Conservation (phyloP, 2,888 invertebrate species). For the Erpobdella octoculata region DNA sequence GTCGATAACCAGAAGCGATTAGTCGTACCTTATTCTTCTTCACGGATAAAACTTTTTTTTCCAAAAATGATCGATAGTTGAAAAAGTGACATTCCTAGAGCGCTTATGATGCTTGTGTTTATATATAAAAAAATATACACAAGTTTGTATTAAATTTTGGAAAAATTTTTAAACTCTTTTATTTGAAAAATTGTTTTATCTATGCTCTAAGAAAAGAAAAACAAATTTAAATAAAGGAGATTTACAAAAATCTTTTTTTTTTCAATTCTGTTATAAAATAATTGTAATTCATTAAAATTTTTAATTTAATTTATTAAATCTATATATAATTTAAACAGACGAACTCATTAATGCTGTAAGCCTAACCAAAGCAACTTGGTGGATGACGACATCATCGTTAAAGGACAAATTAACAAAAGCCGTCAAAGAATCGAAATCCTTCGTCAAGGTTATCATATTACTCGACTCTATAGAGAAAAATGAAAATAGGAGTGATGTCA, state of each 20-base stretch:
- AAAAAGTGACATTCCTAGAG: no score
- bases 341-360: not conserved
- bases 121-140: no score
- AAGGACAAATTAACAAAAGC: not conserved
- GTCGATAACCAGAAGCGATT: no score
- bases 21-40: no score
- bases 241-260: not conserved
- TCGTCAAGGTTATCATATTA: not conserved
- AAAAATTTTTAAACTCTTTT: not conserved
- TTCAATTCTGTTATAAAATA: not conserved
- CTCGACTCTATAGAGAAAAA: no score
- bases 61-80: no score
- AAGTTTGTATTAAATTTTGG: no score
- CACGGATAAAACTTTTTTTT: no score
- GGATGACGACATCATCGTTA: not conserved
- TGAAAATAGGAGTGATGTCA: not conserved
- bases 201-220: no score
- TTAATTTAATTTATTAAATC: not conserved
- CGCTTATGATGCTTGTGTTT: no score
- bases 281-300: not conserved
- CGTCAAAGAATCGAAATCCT: not conserved
- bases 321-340: not conserved
- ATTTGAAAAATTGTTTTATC: no score
- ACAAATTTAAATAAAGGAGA: no score
- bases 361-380: slow-evolving; percentile 2